Evolutionary conservation across 2,888 invertebrate genomes (phyloP), one percentile per base, ranked within the genome.

Genomic region (Bombylius major): DNA sequence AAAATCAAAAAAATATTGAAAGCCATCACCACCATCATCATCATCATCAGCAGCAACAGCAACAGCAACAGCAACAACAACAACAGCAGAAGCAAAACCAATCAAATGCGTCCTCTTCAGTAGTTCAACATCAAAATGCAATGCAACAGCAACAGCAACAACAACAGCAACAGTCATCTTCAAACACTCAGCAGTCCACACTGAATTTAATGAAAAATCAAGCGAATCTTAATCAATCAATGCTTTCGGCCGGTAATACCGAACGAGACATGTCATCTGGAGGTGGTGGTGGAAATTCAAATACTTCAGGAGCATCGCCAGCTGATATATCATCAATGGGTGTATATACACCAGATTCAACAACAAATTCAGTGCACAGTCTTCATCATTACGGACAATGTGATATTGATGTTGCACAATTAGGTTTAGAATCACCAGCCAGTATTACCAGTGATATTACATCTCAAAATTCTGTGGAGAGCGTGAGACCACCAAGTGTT

Each of bases 391-490:
- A 89, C 65, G 80, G 81, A 1, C 86, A 87, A 56, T 89, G 89
- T 65, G 90, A 92, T 63, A 72, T 92, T 58, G 92, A 90, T 69
- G 89, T 90, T 3, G 83, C 84, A 56, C 89, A 89, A 67, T 72
- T 92, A 57, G 90, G 89, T 1, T 75, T 94, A 60, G 93, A 93
- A 69, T 92, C 93, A 0, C 92, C 94, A 0, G 86, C 89, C 0
- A 89, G 90, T 47, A 90, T 93, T 62, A 86, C 89, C 1, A 89
- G 87, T 50, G 91, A 93, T 70, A 80, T 92, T 73, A 85, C 87
- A 9, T 84, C 84, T 0, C 89, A 89, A 63, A 83, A 81, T 66
- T 79, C 84, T 1, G 81, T 82, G 1, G 84, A 85, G 62, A 76
- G 77, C 44, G 75, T 75, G 6, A 73, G 79, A n/a, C 78, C 82